Evolutionary conservation across 2,797 vertebrate genomes (phyloP).

Genomic region (Peromyscus melanophrys): DNA sequence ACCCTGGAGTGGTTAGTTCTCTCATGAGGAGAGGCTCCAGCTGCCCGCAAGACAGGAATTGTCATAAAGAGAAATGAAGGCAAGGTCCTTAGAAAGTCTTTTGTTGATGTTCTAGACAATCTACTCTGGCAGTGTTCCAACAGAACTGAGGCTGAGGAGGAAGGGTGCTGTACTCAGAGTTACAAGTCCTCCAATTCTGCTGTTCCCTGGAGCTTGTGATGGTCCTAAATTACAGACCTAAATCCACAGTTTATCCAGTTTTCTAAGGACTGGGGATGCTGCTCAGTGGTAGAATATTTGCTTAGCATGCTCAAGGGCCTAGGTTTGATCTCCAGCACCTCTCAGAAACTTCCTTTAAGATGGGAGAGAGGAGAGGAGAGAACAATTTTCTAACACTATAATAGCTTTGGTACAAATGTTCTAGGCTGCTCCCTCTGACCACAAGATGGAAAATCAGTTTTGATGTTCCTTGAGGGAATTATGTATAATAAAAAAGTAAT

Average conservation of each 20-base stretch:
- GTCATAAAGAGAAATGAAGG: not conserved
- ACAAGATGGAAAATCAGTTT: not conserved
- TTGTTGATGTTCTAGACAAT: not conserved
- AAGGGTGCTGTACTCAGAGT: not conserved
- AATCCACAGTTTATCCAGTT: not conserved
- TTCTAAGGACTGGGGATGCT: not conserved
- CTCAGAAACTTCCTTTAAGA: not conserved
- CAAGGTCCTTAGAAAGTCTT: not conserved
- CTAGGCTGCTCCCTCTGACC: not conserved
- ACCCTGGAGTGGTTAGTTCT: conserved; percentile 58
- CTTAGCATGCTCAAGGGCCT: not conserved
- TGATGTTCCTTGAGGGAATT: not conserved
- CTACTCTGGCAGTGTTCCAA: not conserved
- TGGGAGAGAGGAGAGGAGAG: not conserved
- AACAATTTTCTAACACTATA: not conserved
- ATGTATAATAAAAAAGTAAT: not conserved
- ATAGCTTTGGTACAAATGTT: not conserved
- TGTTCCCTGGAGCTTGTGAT: not conserved
- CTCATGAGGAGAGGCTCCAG: not conserved
- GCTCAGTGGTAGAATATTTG: not conserved
- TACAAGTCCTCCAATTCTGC: not conserved
- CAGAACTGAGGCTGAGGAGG: not conserved
- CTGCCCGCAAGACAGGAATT: not conserved
- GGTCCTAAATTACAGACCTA: not conserved
- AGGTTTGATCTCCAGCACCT: not conserved